These are phyloP conservation scores for Mizuhopecten yessoensis DNA, from an alignment of 1,140 invertebrate species.

Conservation along the genomic window DNA sequence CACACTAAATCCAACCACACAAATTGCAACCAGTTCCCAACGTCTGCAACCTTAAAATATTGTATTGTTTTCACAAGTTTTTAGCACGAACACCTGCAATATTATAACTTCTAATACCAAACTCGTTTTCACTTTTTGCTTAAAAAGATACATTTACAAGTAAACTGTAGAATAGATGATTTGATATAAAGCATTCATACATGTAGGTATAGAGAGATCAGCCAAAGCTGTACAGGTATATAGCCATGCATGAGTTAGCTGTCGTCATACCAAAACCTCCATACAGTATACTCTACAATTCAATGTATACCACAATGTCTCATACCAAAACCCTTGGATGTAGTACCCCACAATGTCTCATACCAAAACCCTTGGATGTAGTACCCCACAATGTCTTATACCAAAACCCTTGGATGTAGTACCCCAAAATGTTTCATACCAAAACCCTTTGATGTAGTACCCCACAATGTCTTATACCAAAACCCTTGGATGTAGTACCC, in stretches of 20 bases:
- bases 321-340: background rate
- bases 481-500: no score
- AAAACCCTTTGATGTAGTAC: background rate
- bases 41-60: background rate
- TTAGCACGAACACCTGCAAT: background rate
- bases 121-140: background rate
- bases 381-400: no score
- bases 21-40: background rate
- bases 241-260: slow-evolving; percentile 23
- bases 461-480: no score
- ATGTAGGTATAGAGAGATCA: background rate
- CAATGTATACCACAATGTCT: background rate
- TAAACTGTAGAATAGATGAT: background rate
- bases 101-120: background rate
- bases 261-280: background rate
- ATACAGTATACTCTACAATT: background rate
- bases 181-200: slow-evolving; percentile 20
- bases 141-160: background rate
- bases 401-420: no score
- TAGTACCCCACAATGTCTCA: background rate
- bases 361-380: background rate
- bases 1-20: background rate
- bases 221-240: background rate
- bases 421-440: background rate
- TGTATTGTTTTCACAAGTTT: background rate